Evolutionary conservation across 1,140 invertebrate genomes (phyloP).

Genomic region (Heliconius hermathena): DNA sequence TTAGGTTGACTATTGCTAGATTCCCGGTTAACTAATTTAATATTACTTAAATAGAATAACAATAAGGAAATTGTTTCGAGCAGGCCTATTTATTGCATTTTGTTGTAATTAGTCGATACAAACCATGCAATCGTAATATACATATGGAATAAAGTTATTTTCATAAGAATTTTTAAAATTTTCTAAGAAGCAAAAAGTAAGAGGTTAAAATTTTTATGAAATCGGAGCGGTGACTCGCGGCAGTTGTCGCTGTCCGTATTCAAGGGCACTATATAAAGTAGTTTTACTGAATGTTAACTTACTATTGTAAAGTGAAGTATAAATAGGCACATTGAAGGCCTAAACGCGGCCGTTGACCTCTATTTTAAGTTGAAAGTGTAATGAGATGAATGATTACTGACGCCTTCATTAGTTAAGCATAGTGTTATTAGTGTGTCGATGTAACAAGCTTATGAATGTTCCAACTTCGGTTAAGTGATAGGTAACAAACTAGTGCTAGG

Average conservation of each 20-base stretch:
- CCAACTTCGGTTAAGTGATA: conserved; percentile 48
- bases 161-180: conserved; percentile 32
- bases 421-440: conserved; percentile 21
- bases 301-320: background rate
- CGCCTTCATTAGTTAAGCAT: conserved; percentile 33
- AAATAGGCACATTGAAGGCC: background rate
- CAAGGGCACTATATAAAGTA: background rate
- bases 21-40: background rate
- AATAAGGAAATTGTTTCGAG: background rate
- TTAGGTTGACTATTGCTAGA: background rate
- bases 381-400: conserved; percentile 13
- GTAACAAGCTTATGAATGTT: conserved; percentile 65
- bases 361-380: background rate
- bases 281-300: conserved; percentile 1
- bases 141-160: conserved; percentile 20
- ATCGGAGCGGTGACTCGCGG: background rate
- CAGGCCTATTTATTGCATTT: conserved; percentile 30
- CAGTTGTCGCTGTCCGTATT: background rate
- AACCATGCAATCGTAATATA: background rate
- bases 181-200: background rate
- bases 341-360: background rate
- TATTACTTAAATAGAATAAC: background rate
- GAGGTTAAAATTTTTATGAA: background rate
- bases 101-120: conserved; percentile 16
- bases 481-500: conserved; percentile 42